phyloP scores from a whole-genome alignment of 2,888 invertebrate species.

The Zygogramma bicolorata region DNA sequence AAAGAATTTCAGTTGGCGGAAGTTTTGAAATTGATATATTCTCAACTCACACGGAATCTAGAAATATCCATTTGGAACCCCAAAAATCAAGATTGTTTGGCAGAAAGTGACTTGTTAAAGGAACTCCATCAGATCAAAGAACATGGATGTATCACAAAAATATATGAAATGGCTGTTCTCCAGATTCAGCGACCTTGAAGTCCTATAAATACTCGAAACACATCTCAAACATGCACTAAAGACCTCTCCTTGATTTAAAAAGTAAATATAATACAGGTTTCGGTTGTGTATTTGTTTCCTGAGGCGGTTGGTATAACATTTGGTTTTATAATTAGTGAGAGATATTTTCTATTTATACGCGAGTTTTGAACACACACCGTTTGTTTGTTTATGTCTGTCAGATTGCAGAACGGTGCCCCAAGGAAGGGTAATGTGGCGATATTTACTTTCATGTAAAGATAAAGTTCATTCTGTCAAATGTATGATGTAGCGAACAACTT shows the following conservation, averaged over 20 bases:
- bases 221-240: neutral
- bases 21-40: no score
- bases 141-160: neutral
- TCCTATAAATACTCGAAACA: neutral
- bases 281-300: slow-evolving; percentile 34
- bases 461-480: neutral
- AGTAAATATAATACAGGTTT: slow-evolving; percentile 44
- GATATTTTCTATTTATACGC: slow-evolving; percentile 36
- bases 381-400: slow-evolving; percentile 24
- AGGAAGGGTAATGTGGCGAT: neutral
- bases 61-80: no score
- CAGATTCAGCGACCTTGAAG: neutral
- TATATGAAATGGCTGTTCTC: neutral
- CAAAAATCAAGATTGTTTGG: no score
- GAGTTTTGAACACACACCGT: slow-evolving; percentile 24
- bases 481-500: no score
- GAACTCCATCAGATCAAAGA: neutral
- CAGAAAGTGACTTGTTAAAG: neutral
- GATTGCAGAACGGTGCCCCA: neutral
- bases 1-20: no score
- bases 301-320: slow-evolving; percentile 33
- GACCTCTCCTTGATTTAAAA: slow-evolving; percentile 29
- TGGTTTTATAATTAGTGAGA: slow-evolving; percentile 43
- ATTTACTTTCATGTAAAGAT: neutral
- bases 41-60: no score